phyloP scores from a whole-genome alignment of 2,797 vertebrate genomes.

The Acanthurus tractus region DNA sequence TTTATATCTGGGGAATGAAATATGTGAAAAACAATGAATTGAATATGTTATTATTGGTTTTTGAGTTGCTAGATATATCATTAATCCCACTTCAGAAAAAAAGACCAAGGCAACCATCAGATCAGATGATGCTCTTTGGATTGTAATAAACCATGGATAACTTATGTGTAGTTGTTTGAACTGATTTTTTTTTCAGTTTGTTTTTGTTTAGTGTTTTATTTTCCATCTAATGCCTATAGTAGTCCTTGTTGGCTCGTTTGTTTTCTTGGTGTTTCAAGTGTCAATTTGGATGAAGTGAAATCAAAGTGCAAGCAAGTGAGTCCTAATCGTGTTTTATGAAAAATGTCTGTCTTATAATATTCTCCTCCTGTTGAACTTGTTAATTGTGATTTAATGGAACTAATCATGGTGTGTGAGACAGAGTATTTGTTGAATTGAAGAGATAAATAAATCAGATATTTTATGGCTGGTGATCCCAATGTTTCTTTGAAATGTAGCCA shows the following conservation, averaged over 20 bases:
- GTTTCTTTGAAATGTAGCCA: constrained; percentile 50
- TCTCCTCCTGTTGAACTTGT: constrained; percentile 79
- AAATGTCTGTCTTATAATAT: constrained; percentile 71
- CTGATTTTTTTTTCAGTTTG: constrained; percentile 25
- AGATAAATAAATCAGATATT: constrained; percentile 85
- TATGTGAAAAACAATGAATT: constrained; percentile 70
- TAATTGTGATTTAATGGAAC: constrained; percentile 80
- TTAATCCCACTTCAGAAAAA: constrained; percentile 62
- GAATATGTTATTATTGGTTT: constrained; percentile 65
- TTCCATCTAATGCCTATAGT: constrained; percentile 61
- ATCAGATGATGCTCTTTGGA: constrained; percentile 48
- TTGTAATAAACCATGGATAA: constrained; percentile 61
- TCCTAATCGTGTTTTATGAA: constrained; percentile 77
- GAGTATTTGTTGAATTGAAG: constrained; percentile 79
- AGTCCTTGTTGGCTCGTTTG: constrained; percentile 63
- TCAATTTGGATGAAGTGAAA: constrained; percentile 81
- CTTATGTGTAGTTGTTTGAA: constrained; percentile 70
- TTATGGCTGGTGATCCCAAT: constrained; percentile 78
- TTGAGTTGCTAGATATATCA: constrained; percentile 72
- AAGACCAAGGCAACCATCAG: constrained; percentile 41
- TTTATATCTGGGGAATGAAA: constrained; percentile 68
- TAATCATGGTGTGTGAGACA: constrained; percentile 80
- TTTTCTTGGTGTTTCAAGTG: constrained; percentile 79
- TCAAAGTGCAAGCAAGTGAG: constrained; percentile 79
- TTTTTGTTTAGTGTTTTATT: constrained; percentile 50